Percentiles rank a stretch among this genome's conserved stretches.
These are phyloP conservation scores for Andrena camellia DNA, from an alignment of 2,888 invertebrate species.

Conservation along the genomic window DNA sequence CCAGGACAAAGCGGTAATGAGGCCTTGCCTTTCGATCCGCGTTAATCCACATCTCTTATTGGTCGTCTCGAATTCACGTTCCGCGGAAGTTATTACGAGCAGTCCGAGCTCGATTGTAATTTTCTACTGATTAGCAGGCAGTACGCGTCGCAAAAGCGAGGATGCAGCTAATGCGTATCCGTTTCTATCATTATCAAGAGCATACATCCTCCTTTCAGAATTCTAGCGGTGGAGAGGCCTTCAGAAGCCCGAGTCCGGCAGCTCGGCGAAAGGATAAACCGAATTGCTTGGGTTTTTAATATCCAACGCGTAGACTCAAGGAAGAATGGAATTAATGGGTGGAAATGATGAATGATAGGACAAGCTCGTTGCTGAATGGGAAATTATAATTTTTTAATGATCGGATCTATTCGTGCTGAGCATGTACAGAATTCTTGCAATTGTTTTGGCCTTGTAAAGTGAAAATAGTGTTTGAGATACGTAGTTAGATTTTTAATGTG, in stretches of 20 bases:
- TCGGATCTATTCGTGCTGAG: neutral
- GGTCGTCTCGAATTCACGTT: conserved; percentile 17
- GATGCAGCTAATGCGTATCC: neutral
- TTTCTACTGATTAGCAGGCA: neutral
- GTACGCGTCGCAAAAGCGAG: neutral
- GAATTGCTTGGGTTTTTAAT: conserved; percentile 48
- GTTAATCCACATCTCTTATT: conserved; percentile 34
- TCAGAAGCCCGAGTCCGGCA: conserved; percentile 19
- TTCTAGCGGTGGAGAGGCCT: conserved; percentile 9
- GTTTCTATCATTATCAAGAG: conserved; percentile 9
- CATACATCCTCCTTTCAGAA: conserved; percentile 14
- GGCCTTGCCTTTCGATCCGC: conserved; percentile 25
- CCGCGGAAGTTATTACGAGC: conserved; percentile 2
- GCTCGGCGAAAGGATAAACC: conserved; percentile 38
- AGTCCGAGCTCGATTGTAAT: neutral
- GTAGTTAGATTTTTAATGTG: no score
- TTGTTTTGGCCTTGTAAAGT: no score
- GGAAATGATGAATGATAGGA: conserved; percentile 29
- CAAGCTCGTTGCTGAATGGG: conserved; percentile 26
- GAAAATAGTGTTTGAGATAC: no score
- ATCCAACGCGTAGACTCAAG: conserved; percentile 21
- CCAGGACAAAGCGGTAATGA: conserved; percentile 43
- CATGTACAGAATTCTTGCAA: neutral
- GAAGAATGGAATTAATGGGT: conserved; percentile 34
- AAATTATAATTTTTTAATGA: conserved; percentile 37